Evolutionary conservation across 2,888 invertebrate genomes (phyloP).

Genomic region (Polymixis flavicincta): DNA sequence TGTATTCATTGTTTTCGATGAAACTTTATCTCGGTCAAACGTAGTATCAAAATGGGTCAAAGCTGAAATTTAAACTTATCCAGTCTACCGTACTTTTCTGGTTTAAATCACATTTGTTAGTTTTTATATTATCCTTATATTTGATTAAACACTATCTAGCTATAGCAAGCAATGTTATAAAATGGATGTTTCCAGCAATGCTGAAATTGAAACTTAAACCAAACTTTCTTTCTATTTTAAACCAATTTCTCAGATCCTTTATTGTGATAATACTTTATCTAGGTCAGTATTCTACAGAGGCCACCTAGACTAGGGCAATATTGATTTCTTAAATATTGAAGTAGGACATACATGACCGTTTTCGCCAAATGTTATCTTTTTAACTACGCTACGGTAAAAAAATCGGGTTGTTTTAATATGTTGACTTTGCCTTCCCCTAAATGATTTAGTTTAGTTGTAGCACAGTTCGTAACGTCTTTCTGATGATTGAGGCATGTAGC

Average conservation of each 20-base stretch:
- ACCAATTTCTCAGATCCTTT: neutral
- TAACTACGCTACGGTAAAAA: neutral
- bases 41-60: neutral
- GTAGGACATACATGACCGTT: neutral
- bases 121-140: neutral
- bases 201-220: neutral
- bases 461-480: neutral
- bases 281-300: constrained; percentile 16
- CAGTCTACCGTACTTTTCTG: neutral
- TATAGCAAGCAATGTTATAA: neutral
- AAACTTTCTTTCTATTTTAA: neutral
- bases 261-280: constrained; percentile 11
- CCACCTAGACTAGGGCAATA: constrained; percentile 2
- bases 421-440: constrained; percentile 43
- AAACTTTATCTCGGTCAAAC: neutral
- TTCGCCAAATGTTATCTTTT: neutral
- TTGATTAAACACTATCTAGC: neutral
- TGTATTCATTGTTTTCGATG: neutral
- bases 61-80: neutral
- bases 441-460: constrained; percentile 6
- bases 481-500: constrained; percentile 43
- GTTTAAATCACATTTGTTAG: neutral
- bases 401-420: constrained; percentile 3
- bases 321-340: constrained; percentile 44
- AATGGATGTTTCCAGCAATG: neutral